These are phyloP conservation scores for Vidua chalybeata DNA, from an alignment of 2,113 vertebrate species.

Conservation along the genomic window DNA sequence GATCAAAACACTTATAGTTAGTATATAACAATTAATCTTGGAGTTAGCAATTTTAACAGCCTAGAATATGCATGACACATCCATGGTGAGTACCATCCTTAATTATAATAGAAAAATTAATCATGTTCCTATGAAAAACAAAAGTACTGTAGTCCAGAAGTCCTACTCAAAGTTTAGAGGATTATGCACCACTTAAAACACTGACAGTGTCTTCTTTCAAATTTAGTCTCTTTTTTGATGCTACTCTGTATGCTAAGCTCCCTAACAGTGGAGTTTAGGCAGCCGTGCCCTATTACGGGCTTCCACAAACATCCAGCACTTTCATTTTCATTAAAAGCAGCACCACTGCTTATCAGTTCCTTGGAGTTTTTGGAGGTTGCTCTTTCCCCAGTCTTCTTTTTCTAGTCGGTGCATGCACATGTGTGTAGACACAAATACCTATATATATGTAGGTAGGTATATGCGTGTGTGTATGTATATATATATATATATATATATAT, in stretches of 20 bases:
- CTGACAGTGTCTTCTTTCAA: background rate
- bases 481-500: no score
- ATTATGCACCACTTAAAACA: background rate
- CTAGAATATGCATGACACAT: background rate
- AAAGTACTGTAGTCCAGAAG: background rate
- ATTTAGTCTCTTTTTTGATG: background rate
- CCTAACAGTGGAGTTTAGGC: background rate
- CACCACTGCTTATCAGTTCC: background rate
- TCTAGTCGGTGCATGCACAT: background rate
- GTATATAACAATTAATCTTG: background rate
- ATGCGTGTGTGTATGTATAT: no score
- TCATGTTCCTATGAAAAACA: background rate
- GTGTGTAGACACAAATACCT: background rate
- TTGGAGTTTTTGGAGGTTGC: background rate
- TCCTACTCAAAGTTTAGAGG: background rate
- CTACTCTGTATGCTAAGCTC: background rate
- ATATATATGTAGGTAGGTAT: no score
- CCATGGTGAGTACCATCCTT: background rate
- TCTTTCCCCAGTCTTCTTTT: background rate
- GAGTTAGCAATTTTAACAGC: background rate
- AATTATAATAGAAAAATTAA: background rate
- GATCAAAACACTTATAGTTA: background rate
- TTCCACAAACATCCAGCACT: background rate
- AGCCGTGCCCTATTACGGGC: background rate
- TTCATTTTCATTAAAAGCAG: background rate